Conservation (phyloP, 1,140 invertebrate genomes). For the Polyergus mexicanus region DNA sequence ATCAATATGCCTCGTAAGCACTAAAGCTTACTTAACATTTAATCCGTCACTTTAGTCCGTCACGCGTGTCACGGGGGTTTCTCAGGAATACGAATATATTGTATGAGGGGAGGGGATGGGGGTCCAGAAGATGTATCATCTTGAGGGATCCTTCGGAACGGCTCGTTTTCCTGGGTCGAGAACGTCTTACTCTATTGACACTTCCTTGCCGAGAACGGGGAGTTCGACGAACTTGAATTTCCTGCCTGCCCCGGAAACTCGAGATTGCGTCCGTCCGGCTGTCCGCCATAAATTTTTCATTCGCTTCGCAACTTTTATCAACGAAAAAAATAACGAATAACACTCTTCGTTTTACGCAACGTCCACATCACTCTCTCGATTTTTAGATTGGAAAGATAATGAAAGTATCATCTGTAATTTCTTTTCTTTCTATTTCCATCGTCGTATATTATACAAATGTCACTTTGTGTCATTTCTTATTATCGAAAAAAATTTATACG, state of each 20-base stretch:
- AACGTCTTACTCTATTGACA: conserved; percentile 27
- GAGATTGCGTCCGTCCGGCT: conserved; percentile 42
- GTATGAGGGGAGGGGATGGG: background rate
- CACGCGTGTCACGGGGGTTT: conserved; percentile 8
- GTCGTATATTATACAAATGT: conserved; percentile 21
- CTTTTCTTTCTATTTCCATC: too few species aligned
- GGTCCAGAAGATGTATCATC: conserved; percentile 15
- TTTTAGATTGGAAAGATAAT: background rate
- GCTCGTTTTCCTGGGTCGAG: background rate
- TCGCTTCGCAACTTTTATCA: conserved; percentile 25
- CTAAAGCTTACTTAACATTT: background rate
- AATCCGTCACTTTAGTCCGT: conserved; percentile 11
- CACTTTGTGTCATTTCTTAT: background rate
- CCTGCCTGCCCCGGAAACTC: conserved; percentile 35
- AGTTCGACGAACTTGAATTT: conserved; percentile 56
- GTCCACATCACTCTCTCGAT: background rate
- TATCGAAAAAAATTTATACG: background rate
- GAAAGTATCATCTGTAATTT: background rate
- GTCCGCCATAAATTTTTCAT: conserved; percentile 54
- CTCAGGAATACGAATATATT: background rate
- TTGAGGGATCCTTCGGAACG: conserved; percentile 4
- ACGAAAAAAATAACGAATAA: conserved; percentile 6
- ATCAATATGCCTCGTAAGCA: background rate
- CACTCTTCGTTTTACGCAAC: background rate
- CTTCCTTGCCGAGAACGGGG: background rate